These are phyloP conservation scores for Pampusana beccarii DNA, from an alignment of 2,113 vertebrate species.

Conservation along the genomic window DNA sequence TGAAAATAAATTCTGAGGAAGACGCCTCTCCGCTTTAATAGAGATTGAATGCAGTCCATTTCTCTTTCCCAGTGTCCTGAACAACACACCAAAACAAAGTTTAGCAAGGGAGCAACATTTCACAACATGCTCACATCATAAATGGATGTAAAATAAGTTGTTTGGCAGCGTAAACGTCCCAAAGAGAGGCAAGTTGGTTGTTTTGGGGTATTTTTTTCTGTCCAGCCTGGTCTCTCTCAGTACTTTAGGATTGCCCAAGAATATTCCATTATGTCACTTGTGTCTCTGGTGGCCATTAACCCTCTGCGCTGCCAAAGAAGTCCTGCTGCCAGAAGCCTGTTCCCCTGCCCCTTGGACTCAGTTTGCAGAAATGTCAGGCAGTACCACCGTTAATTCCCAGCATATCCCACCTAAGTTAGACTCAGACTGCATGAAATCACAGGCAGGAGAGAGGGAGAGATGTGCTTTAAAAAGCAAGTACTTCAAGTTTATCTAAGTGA, in stretches of 20 bases:
- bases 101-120: constrained; percentile 45
- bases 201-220: neutral
- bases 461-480: neutral
- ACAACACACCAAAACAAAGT: constrained; percentile 32
- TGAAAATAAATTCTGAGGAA: constrained; percentile 48
- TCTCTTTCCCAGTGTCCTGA: constrained; percentile 21
- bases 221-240: constrained; percentile 45
- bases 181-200: constrained; percentile 20
- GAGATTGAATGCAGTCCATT: constrained; percentile 60
- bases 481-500: neutral
- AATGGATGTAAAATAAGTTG: constrained; percentile 21
- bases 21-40: neutral
- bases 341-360: constrained; percentile 27
- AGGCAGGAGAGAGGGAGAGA: neutral
- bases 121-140: constrained; percentile 37
- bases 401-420: constrained; percentile 35
- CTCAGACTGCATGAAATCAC: constrained; percentile 37
- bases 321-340: constrained; percentile 22
- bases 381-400: constrained; percentile 62
- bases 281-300: constrained; percentile 59
- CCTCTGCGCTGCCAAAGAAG: constrained; percentile 21
- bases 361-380: constrained; percentile 54
- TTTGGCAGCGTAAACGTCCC: constrained; percentile 46
- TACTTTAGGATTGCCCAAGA: constrained; percentile 32
- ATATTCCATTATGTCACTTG: constrained; percentile 65